Base-by-base conservation (phyloP, 2,113 vertebrate species). In the Craseonycteris thonglongyai region DNA sequence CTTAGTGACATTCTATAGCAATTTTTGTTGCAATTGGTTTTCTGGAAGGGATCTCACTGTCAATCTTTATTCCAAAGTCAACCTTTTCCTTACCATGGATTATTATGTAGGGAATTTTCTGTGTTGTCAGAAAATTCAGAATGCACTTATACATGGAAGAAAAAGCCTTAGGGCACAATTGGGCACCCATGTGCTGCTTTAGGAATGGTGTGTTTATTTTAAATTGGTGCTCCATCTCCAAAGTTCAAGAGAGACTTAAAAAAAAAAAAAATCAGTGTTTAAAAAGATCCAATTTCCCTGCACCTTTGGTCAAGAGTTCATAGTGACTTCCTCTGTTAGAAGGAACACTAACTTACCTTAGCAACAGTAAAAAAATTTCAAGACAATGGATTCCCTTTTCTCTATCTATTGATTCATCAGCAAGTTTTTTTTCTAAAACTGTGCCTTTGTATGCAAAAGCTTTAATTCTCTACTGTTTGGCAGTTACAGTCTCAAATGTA, bases 171-270 rank as follows among this genome's bases (percentile, higher is more conserved):
- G 94, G 94, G 95, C 88, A 95, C 66, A 96, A 82, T 1, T 85
- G 93, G 71, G 90, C 92, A 95, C 84, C 92, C 90, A 54, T 92
- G 72, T 92, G 65, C 95, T 93, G 79, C 80, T 95, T 90, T 95
- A 95, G 92, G 95, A 96, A 96, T 93, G 51, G 66, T 88, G 21
- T 96, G 61, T 93, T 96, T 97, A 90, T 97, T 97, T 97, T 96
- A 96, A 93, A 96, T 81, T 96, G 93, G 93, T 97, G 75, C 66
- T 95, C 92, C 75, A 92, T 93, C 71, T 78, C 92, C 72, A 92
- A 94, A 95, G 92, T 96, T 97, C 94, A 96, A 96, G 92, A 97
- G 80, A 76, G 35, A 93, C 76, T 94, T 40, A 42, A 85, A 51
- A 51, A 51, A 51, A 51, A 78, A 61, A 97, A 90, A 95, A 90